Percentiles rank a stretch among this genome's conserved stretches.
Conservation (phyloP, 92 coral and sea anemone species). For the Palythoa grandiflora region DNA sequence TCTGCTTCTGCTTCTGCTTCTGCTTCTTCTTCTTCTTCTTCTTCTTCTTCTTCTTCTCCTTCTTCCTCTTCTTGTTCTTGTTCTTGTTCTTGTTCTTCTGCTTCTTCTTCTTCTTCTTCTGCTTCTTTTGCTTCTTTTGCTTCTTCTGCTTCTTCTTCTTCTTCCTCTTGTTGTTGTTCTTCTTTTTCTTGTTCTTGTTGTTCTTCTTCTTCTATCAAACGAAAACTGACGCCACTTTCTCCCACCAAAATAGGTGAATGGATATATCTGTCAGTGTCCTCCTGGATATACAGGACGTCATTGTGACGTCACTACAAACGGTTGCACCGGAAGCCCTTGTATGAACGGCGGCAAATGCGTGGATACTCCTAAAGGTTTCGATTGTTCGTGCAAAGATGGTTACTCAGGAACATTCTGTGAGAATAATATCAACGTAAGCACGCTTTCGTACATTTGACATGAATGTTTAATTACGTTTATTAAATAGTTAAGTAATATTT, state of each 20-base stretch:
- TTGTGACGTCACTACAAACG: constrained; percentile 66
- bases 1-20: no score
- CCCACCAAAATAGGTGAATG: constrained; percentile 63
- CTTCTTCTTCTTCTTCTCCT: no score
- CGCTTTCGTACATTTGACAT: not conserved
- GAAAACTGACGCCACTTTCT: not conserved
- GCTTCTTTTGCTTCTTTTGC: no score
- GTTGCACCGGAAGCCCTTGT: constrained; percentile 62
- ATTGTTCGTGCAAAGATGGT: constrained; percentile 84
- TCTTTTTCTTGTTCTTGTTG: no score
- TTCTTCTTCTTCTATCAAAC: no score
- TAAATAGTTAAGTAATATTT: no score
- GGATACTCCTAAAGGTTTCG: constrained; percentile 84
- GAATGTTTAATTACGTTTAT: no score
- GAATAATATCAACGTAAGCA: constrained; percentile 81
- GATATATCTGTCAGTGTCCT: constrained; percentile 74
- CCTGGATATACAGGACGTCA: constrained; percentile 75
- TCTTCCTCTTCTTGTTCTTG: no score
- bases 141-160: not conserved
- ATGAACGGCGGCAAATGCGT: constrained; percentile 71
- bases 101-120: not conserved
- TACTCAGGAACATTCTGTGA: constrained; percentile 94
- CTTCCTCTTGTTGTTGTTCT: no score
- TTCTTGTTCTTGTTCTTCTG: not conserved
- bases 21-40: no score